Evolutionary conservation across 2,113 vertebrate genomes (phyloP), one percentile per base, ranked within the genome.

Genomic region (Istiophorus platypterus): DNA sequence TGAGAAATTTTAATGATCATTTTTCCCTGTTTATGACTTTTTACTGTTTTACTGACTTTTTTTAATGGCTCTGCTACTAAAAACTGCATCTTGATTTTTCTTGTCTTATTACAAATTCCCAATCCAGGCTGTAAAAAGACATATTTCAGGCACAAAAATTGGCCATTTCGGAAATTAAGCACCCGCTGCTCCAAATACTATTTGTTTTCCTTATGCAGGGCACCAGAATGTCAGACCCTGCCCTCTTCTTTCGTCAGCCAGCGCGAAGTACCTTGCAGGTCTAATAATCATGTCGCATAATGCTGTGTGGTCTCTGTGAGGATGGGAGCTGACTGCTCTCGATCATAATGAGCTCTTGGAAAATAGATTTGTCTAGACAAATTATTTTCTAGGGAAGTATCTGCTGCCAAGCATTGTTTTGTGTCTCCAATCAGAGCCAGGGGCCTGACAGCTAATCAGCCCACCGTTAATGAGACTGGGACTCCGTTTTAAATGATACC

Each of bases 351-450:
- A 91, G 84, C 73, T 90, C 66, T 65, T 65, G 87, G 80, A 88
- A 91, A 92, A 92, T 76, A 92, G 59, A 92, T 92, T 88, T 80
- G 85, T 88, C 78, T 29, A 24, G 34, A 68, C 79, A 86, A 91
- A 89, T 92, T 90, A 86, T 92, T 85, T 93, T 87, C 90, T 31
- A 68, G 88, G 91, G 86, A 93, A 91, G 90, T 91, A 89, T 89
- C 76, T 39, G 42, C 5, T 78, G 72, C 54, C 47, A 39, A 9
- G 47, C 10, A 0, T 87, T 83, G 77, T 71, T 74, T 79, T 56
- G 80, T 41, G 37, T 73, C 47, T 76, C 54, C 64, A 76, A 76
- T 89, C 85, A 80, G 82, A 81, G 69, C 87, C 89, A 66, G 47
- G 80, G 77, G 84, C 81, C 61, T 66, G 78, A 84, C 79, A 83